A percentile compares a stretch with the other conserved stretches of the same genome.
Evolutionary conservation across 2,113 vertebrate genomes (phyloP).

Genomic region (Macquaria australasica): DNA sequence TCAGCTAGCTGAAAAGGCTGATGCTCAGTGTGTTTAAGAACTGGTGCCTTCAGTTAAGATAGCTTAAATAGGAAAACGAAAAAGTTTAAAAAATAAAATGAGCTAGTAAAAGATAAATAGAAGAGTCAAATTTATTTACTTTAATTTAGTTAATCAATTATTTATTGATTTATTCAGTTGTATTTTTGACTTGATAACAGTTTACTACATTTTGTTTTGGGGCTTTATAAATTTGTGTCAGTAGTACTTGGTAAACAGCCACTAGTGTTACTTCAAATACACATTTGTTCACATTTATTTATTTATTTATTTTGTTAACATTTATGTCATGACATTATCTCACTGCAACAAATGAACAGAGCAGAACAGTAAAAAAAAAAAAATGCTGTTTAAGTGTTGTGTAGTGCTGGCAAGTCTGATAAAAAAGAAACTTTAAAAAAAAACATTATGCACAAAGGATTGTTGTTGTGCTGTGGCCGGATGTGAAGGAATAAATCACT

Average conservation of each 20-base stretch:
- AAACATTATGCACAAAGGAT: neutral
- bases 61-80: neutral
- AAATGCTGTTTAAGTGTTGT: neutral
- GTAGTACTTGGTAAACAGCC: too few species aligned
- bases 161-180: too few species aligned
- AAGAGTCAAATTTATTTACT: neutral
- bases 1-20: neutral
- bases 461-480: neutral
- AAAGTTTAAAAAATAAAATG: neutral
- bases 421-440: neutral
- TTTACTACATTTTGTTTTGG: too few species aligned
- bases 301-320: too few species aligned
- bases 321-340: neutral
- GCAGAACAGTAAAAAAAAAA: neutral
- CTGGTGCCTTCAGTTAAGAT: neutral
- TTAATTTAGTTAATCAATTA: too few species aligned
- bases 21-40: neutral
- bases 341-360: neutral
- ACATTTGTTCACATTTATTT: too few species aligned
- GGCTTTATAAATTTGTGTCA: too few species aligned
- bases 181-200: too few species aligned
- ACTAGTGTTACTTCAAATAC: too few species aligned
- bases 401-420: neutral
- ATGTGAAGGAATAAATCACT: neutral
- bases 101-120: neutral